Evolutionary conservation across 2,113 vertebrate species (phyloP), one percentile per base, ranked within the genome.

Genomic region (Hippoglossus stenolepis): DNA sequence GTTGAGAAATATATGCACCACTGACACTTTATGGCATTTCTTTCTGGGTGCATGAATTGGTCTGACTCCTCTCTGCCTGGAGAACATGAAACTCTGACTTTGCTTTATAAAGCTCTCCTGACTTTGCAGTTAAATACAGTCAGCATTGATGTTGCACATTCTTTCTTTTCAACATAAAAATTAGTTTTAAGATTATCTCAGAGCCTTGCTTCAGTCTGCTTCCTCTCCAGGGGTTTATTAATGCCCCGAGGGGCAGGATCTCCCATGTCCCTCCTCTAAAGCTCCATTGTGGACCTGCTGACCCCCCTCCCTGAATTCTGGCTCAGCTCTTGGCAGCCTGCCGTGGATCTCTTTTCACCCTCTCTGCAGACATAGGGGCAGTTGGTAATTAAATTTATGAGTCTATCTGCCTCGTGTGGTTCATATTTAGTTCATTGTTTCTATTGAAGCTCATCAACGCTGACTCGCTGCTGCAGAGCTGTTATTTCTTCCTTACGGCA

Each of bases 391-490:
- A 12, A 61, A 53, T 57, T 40, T 49, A 9, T 43, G 18, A 65
- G 47, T 51, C 45, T 43, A 12, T 58, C 18, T 73, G n/a, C 31
- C 35, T 80, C 18, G 58, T 26, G 31, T 58, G 17, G 24, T 64
- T 80, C 12, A 28, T 24, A 66, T 73, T 71, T 31, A 58, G 21
- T 71, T 74, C 62, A 31, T 56, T 31, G 45, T 65, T 83, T 67
- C 59, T 65, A 51, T 59, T 45, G 15, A 64, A 31, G 15, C 40
- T 56, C 15, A 5, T 5, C 45, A 15, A 21, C 8, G 53, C 51
- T 71, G 67, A 66, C 73, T 45, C 66, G 58, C 72, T 28, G 63
- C n/a, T 62, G 58, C 35, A 63, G 35, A 21, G 60, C 18, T 23
- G 54, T 56, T 49, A 49, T 49, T 49, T 49, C 15, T 49, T 18